Evolutionary conservation across 2,888 invertebrate genomes (phyloP).

Genomic region (Andrena minutula): DNA sequence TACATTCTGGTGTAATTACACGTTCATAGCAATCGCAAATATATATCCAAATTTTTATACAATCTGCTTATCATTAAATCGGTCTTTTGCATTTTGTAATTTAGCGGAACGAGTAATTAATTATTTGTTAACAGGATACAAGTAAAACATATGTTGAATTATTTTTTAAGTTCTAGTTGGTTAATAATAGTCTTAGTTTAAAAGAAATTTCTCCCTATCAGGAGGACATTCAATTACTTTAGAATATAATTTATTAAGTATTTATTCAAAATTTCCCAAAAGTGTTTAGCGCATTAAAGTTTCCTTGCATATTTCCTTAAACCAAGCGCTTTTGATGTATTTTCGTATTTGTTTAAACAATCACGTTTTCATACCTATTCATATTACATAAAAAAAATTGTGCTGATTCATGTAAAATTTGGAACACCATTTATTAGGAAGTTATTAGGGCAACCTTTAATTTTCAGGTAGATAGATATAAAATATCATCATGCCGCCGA

Average conservation of each 20-base stretch:
- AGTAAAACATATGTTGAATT: slow-evolving; percentile 53
- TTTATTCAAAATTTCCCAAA: not conserved
- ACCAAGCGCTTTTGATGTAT: not conserved
- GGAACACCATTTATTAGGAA: not conserved
- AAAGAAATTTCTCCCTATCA: not conserved
- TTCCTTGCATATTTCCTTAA: not conserved
- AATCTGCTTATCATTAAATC: slow-evolving; percentile 3
- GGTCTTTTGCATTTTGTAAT: not conserved
- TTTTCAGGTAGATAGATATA: slow-evolving; percentile 45
- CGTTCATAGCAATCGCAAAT: slow-evolving; percentile 10
- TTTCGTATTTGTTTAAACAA: not conserved
- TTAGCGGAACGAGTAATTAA: not conserved
- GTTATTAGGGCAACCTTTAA: not conserved
- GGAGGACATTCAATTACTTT: not conserved
- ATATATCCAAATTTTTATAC: not conserved
- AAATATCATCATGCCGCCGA: slow-evolving; percentile 87
- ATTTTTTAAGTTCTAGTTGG: slow-evolving; percentile 7
- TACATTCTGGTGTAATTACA: slow-evolving; percentile 39
- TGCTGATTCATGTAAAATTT: not conserved
- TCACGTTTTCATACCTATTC: not conserved
- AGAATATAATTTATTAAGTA: not conserved
- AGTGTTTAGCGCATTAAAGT: not conserved
- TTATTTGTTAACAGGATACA: not conserved
- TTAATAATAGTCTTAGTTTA: not conserved
- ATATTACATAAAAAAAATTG: not conserved